Conservation (phyloP, 2,113 vertebrate genomes). For the Pachypanchax playfairii region DNA sequence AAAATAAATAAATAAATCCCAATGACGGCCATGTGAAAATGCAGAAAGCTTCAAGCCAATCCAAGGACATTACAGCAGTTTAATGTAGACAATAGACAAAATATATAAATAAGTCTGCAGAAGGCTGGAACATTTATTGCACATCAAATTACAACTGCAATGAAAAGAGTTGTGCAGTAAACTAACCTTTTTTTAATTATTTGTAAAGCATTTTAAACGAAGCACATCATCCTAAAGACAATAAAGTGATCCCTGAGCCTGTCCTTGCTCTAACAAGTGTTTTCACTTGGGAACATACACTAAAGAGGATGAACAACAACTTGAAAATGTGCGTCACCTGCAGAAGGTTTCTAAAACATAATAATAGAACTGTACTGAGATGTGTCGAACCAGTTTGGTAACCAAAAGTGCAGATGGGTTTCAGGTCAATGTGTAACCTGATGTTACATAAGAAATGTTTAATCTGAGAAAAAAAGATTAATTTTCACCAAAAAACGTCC, state of each 20-base stretch:
- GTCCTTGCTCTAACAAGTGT: background rate
- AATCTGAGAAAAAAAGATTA: no score
- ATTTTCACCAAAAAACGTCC: no score
- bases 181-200: background rate
- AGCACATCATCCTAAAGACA: background rate
- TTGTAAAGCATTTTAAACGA: background rate
- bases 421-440: no score
- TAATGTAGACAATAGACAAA: constrained; percentile 4
- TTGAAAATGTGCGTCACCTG: background rate
- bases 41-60: constrained; percentile 1
- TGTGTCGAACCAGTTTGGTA: background rate
- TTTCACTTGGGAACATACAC: background rate
- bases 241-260: background rate
- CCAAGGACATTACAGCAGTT: constrained; percentile 8
- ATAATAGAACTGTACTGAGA: background rate
- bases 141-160: background rate
- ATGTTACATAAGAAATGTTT: no score
- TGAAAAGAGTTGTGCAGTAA: background rate
- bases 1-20: constrained; percentile 16
- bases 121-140: background rate
- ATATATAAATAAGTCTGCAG: background rate
- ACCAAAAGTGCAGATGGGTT: background rate
- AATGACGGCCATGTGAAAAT: constrained; percentile 11
- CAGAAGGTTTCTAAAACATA: background rate
- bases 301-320: background rate